Base-by-base conservation (phyloP, 1,140 invertebrate species). In the Nephotettix cincticeps region DNA sequence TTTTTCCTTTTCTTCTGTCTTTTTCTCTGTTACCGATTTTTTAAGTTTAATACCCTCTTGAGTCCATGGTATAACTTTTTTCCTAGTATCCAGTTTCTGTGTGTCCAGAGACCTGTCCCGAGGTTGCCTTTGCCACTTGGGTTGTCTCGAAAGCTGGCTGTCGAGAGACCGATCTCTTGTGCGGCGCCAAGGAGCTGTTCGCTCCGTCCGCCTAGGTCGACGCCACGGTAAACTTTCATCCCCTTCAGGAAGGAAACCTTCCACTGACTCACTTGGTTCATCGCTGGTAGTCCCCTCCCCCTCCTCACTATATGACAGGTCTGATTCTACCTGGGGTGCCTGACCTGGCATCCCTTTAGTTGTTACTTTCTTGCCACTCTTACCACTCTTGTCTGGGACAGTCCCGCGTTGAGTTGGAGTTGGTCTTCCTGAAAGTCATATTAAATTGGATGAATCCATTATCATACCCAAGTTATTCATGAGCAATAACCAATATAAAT, bases 31-130 rank as follows among this genome's bases (percentile, higher is more conserved):
- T 47, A 69, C 74, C 0, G 76, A 56, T 69, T 72, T 78, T 68
- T 81, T 81, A 3, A 81, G 61, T 9, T 72, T 77, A 6, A 81
- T 68, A 56, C 73, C 76, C 72, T 82, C 79, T 71, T 82, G 69
- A 0, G 77, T 81, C 80, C 80, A 80, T 11, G 81, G 76, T 28
- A 76, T 77, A 14, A 70, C 28, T 51, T 61, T 65, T 27, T 32
- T 27, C 29, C 47, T 61, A 1, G n/a, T 40, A 25, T 64, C 58
- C 27, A 1, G 28, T 28, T 64, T 28, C 56, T 70, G 56, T n/a
- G 25, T 70, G 23, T 70, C 69, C 27, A 70, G 29, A 28, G 69
- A 70, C 65, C 69, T 70, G 43, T 70, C 51, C 30, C 69, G 21
- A 45, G 69, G 25, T 13, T 40, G 40, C 23, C 36, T 63, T 28